A percentile compares a stretch with the other conserved stretches of the same genome.
Conservation (phyloP, 2,797 vertebrate genomes). For the Leucoraja ocellata region DNA sequence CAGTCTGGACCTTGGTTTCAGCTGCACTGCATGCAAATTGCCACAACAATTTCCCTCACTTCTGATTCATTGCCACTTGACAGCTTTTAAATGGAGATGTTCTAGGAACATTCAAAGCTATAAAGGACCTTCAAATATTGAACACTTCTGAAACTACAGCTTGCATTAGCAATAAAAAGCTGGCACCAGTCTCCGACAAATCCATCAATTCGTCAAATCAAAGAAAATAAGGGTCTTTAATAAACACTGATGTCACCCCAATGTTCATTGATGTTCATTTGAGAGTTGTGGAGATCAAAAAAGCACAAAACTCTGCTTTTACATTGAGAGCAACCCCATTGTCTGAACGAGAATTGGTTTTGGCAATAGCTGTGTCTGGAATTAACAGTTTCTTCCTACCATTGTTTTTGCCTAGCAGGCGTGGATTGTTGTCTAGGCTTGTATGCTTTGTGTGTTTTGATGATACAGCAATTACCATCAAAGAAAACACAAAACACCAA, state of each 20-base stretch:
- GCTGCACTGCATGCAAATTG: background rate
- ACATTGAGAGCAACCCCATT: background rate
- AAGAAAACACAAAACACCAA: background rate
- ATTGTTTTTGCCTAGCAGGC: slow-evolving; percentile 13
- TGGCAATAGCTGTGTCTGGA: slow-evolving; percentile 16
- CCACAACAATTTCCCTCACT: background rate
- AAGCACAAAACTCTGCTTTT: background rate
- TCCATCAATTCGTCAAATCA: slow-evolving; percentile 9
- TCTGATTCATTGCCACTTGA: background rate
- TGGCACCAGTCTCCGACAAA: background rate
- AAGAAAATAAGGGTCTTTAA: slow-evolving; percentile 30
- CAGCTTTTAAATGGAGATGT: background rate
- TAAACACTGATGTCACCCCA: background rate
- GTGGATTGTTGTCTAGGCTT: background rate
- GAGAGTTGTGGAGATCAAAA: background rate
- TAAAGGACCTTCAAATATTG: slow-evolving; percentile 8
- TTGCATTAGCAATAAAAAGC: background rate
- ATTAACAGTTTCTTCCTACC: slow-evolving; percentile 19
- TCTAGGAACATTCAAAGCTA: too few relatives aligned
- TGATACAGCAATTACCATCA: slow-evolving; percentile 1
- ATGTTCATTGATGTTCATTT: background rate
- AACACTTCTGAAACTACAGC: background rate
- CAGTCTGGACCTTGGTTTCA: background rate
- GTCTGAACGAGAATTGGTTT: slow-evolving; percentile 6
- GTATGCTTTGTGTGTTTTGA: background rate